These are phyloP conservation scores for Tenthredo amoena DNA, from an alignment of 2,888 invertebrate species.

Conservation along the genomic window DNA sequence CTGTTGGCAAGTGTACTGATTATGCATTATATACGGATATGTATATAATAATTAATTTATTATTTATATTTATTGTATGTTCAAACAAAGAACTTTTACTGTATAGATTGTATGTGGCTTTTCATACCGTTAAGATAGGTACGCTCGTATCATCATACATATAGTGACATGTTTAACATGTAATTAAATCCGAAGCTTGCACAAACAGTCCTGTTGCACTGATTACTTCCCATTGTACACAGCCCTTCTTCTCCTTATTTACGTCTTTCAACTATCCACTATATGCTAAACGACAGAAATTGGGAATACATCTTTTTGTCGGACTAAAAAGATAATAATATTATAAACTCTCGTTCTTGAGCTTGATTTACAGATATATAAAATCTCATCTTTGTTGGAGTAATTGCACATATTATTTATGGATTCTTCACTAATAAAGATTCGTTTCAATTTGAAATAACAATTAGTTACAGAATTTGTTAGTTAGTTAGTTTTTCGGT, in stretches of 20 bases:
- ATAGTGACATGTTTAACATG: conserved; percentile 78
- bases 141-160: conserved; percentile 74
- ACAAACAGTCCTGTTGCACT: conserved; percentile 76
- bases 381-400: conserved; percentile 28
- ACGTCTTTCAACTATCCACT: conserved; percentile 27
- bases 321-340: conserved; percentile 15
- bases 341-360: conserved; percentile 18
- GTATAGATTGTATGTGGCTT: conserved; percentile 69
- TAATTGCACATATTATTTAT: background rate
- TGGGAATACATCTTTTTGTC: conserved; percentile 28
- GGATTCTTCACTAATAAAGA: background rate
- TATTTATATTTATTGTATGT: conserved; percentile 68
- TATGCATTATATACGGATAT: conserved; percentile 74
- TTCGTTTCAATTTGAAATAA: background rate
- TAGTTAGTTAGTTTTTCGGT: background rate
- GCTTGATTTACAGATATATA: background rate
- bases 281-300: conserved; percentile 33
- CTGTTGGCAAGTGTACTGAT: conserved; percentile 69
- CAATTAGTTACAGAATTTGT: background rate
- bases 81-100: conserved; percentile 73
- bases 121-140: conserved; percentile 74
- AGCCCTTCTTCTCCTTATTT: conserved; percentile 61
- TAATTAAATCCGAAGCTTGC: conserved; percentile 77
- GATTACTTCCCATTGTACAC: conserved; percentile 74
- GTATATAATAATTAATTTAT: conserved; percentile 69